phyloP scores from a whole-genome alignment of 2,888 invertebrate genomes.

The Limnephilus rhombicus region DNA sequence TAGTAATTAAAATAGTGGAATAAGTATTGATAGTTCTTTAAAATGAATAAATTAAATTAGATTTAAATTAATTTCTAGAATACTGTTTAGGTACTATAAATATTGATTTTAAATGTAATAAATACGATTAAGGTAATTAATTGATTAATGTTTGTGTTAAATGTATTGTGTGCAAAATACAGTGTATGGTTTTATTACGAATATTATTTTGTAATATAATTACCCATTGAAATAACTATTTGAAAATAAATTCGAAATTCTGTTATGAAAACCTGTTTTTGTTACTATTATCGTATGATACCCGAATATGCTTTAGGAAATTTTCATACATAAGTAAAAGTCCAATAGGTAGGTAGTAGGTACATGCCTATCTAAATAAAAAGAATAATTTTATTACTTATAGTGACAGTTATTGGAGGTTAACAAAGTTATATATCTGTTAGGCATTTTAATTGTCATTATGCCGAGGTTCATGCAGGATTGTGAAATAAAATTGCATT shows the following conservation, averaged over 20 bases:
- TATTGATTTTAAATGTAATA: constrained; percentile 66
- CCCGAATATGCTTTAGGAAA: background rate
- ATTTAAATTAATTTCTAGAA: constrained; percentile 59
- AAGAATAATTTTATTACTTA: too few species aligned
- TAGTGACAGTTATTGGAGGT: too few species aligned
- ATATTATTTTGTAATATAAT: constrained; percentile 67
- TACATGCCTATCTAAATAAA: too few species aligned
- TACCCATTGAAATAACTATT: constrained; percentile 66
- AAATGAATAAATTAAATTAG: constrained; percentile 60
- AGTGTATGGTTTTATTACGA: constrained; percentile 66
- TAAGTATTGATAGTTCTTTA: constrained; percentile 63
- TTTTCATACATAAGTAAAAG: background rate
- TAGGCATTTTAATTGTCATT: background rate
- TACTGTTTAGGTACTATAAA: constrained; percentile 60
- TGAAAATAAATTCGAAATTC: constrained; percentile 66
- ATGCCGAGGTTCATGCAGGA: background rate
- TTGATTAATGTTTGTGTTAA: constrained; percentile 66
- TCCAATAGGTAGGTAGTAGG: background rate
- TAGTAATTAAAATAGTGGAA: constrained; percentile 45
- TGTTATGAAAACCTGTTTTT: constrained; percentile 64
- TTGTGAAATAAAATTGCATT: too few species aligned
- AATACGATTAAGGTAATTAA: constrained; percentile 63
- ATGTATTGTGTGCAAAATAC: constrained; percentile 67
- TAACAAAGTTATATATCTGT: too few species aligned
- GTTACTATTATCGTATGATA: background rate